Evolutionary conservation across 1,140 invertebrate species (phyloP).

Genomic region (Gryon sp.): DNA sequence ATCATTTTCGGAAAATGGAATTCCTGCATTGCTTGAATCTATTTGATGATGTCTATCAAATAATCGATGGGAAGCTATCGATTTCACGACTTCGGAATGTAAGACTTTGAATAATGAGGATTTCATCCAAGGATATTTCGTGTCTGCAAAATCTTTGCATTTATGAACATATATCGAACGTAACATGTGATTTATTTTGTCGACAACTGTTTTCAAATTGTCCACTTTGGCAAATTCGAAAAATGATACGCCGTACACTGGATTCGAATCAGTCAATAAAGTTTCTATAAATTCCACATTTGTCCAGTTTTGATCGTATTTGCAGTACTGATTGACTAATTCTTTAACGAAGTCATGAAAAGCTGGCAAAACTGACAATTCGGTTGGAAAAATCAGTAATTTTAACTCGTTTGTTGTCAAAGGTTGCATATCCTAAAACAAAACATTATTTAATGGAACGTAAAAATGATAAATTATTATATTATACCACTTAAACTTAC

Average conservation of each 20-base stretch:
- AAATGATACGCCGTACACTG: constrained; percentile 56
- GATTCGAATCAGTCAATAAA: constrained; percentile 50
- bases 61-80: constrained; percentile 14
- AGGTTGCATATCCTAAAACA: constrained; percentile 25
- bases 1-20: constrained; percentile 2
- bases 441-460: too few species aligned
- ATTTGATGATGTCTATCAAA: not conserved
- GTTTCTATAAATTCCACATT: constrained; percentile 23
- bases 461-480: too few species aligned
- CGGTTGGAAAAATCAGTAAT: constrained; percentile 16
- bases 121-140: not conserved
- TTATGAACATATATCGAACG: not conserved
- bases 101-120: constrained; percentile 7
- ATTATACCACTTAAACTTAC: constrained; percentile 17
- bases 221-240: constrained; percentile 37
- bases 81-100: constrained; percentile 21
- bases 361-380: constrained; percentile 42
- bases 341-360: constrained; percentile 68
- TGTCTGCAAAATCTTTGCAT: not conserved
- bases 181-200: constrained; percentile 9
- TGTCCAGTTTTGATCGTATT: constrained; percentile 13
- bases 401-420: constrained; percentile 1
- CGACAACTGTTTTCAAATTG: not conserved
- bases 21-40: not conserved
- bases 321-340: constrained; percentile 43